A percentile compares a stretch with the other conserved stretches of the same genome.
Conservation (phyloP, 2,113 vertebrate species). For the Typhlomys cinereus region DNA sequence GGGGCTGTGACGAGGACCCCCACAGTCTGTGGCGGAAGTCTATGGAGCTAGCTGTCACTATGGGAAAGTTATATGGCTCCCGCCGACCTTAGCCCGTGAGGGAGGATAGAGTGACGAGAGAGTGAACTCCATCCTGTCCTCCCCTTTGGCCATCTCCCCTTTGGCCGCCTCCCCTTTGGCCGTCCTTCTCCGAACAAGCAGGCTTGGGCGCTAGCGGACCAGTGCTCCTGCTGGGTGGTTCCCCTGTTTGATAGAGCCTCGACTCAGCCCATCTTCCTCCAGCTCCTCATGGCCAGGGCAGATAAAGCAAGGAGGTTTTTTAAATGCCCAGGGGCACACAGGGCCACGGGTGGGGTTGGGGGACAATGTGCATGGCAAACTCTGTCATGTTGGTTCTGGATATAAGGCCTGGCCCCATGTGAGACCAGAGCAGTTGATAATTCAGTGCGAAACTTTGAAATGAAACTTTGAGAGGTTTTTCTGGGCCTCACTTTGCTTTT, state of each 20-base stretch:
- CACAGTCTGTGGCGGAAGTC: constrained; percentile 57
- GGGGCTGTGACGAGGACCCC: rapidly evolving
- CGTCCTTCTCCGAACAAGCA: constrained; percentile 44
- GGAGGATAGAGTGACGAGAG: no score
- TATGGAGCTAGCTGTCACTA: constrained; percentile 69
- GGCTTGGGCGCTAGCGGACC: background rate
- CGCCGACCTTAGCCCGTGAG: constrained; percentile 75
- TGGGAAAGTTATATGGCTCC: constrained; percentile 59
- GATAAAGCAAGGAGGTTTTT: background rate
- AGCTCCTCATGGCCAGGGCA: background rate
- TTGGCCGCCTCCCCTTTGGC: constrained; percentile 58
- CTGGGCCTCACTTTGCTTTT: background rate
- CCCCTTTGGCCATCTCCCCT: no score
- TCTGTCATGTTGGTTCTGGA: background rate
- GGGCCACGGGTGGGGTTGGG: background rate
- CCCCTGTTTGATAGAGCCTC: constrained; percentile 46
- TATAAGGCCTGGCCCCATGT: background rate
- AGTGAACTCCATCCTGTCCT: no score
- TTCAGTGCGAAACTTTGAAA: background rate
- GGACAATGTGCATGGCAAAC: background rate
- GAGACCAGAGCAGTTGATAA: background rate
- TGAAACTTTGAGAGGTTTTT: background rate
- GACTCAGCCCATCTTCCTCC: background rate
- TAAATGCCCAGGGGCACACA: background rate
- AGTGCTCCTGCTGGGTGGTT: constrained; percentile 7